Conservation (phyloP, 1,140 invertebrate genomes). For the Stenopsyche tienmushanensis region DNA sequence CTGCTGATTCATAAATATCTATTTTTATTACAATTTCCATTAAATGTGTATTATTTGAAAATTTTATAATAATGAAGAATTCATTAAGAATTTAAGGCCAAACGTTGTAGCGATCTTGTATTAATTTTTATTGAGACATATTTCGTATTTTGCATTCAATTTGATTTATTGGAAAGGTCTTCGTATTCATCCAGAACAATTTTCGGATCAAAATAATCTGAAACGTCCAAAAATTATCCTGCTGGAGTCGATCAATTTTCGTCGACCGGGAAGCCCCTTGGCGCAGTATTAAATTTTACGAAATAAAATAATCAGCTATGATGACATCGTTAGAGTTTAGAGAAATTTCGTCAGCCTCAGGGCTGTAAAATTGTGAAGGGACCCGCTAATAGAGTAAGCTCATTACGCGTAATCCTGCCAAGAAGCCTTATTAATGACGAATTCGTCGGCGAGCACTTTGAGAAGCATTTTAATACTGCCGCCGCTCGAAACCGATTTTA, state of each 20-base stretch:
- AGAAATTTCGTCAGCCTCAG: not conserved
- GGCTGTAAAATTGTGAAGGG: constrained; percentile 9
- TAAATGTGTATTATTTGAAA: too few species aligned
- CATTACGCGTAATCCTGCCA: constrained; percentile 31
- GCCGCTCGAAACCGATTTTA: not conserved
- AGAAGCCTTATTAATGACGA: constrained; percentile 32
- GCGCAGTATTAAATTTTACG: not conserved
- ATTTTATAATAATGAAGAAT: too few species aligned
- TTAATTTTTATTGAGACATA: too few species aligned
- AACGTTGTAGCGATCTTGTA: too few species aligned
- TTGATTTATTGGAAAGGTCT: too few species aligned
- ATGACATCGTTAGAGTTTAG: not conserved
- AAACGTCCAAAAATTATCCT: too few species aligned
- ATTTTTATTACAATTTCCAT: too few species aligned
- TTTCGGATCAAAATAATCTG: too few species aligned
- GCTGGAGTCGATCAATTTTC: not conserved
- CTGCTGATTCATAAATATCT: too few species aligned
- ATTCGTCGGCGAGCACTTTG: constrained; percentile 18
- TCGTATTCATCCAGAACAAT: too few species aligned
- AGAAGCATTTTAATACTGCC: constrained; percentile 4
- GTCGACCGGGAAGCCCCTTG: not conserved
- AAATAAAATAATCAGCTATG: not conserved
- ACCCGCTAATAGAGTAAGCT: constrained; percentile 33
- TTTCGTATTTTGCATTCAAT: too few species aligned
- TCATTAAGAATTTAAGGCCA: too few species aligned